These are phyloP conservation scores for Neelides folsomi DNA, from an alignment of 2,888 invertebrate species.

Conservation along the genomic window DNA sequence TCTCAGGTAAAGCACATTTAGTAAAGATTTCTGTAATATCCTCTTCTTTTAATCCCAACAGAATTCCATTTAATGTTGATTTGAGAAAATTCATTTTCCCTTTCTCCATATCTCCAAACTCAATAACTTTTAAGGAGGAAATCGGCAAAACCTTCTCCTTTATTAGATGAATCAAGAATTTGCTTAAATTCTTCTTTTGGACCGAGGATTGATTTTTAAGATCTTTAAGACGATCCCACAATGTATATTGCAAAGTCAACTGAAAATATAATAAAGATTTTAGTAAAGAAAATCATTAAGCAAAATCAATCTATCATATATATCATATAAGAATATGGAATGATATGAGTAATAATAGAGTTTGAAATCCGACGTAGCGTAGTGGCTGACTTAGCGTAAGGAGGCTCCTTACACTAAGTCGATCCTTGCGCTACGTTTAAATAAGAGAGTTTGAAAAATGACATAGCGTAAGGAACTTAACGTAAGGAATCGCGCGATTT, in stretches of 20 bases:
- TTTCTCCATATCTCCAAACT: constrained; percentile 74
- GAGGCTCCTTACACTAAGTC: too few species aligned
- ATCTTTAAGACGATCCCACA: constrained; percentile 86
- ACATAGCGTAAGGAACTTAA: too few species aligned
- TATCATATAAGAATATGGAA: too few species aligned
- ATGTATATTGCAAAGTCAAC: constrained; percentile 71
- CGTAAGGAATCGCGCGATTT: too few species aligned
- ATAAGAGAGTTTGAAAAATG: too few species aligned
- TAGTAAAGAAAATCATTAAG: too few species aligned
- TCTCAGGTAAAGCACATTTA: constrained; percentile 55
- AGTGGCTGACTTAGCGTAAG: too few species aligned
- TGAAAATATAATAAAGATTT: constrained; percentile 41
- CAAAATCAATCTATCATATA: too few species aligned
- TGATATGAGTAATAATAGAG: too few species aligned
- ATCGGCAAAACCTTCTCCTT: constrained; percentile 62
- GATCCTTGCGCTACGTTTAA: too few species aligned
- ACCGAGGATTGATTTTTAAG: constrained; percentile 50
- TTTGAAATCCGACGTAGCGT: too few species aligned
- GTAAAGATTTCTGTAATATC: constrained; percentile 52
- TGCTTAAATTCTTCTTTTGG: constrained; percentile 60
- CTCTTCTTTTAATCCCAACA: constrained; percentile 53
- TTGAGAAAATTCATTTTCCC: constrained; percentile 63
- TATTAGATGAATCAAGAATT: constrained; percentile 65
- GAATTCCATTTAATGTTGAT: constrained; percentile 58
- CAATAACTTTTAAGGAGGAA: constrained; percentile 72